Percentiles rank a stretch among this genome's conserved stretches.
phyloP scores from a whole-genome alignment of 1,140 invertebrate genomes.

The Pogonus chalceus region DNA sequence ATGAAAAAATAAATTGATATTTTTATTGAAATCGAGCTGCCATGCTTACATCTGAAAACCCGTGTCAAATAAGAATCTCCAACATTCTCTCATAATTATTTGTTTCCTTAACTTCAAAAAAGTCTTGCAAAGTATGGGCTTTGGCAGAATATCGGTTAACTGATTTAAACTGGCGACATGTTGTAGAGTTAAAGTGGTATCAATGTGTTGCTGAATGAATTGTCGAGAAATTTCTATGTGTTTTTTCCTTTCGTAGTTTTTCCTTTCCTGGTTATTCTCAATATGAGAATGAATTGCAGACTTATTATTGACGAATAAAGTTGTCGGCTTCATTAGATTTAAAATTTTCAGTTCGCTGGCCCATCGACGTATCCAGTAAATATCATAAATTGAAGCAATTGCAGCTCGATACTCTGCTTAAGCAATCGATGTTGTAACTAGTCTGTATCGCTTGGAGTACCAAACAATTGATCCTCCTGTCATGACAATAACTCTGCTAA shows the following conservation, averaged over 20 bases:
- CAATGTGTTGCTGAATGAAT: slow-evolving; percentile 19
- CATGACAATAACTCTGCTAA: slow-evolving; percentile 18
- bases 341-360: no score
- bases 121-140: no score
- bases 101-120: no score
- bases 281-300: slow-evolving; percentile 19
- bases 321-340: no score
- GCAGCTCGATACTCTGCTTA: background rate
- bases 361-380: background rate
- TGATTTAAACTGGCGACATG: slow-evolving; percentile 23
- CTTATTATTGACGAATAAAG: slow-evolving; percentile 17
- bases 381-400: background rate
- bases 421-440: background rate
- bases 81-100: no score
- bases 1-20: no score
- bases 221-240: slow-evolving; percentile 19
- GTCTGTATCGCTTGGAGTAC: slow-evolving; percentile 7
- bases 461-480: slow-evolving; percentile 20
- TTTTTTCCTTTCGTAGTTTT: slow-evolving; percentile 21
- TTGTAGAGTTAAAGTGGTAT: slow-evolving; percentile 28
- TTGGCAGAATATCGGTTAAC: slow-evolving; percentile 12
- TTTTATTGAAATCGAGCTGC: no score
- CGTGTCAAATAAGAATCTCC: no score
- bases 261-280: slow-evolving; percentile 19
- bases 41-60: no score